These are phyloP conservation scores for Noctua pronuba DNA, from an alignment of 2,888 invertebrate genomes.

Conservation along the genomic window DNA sequence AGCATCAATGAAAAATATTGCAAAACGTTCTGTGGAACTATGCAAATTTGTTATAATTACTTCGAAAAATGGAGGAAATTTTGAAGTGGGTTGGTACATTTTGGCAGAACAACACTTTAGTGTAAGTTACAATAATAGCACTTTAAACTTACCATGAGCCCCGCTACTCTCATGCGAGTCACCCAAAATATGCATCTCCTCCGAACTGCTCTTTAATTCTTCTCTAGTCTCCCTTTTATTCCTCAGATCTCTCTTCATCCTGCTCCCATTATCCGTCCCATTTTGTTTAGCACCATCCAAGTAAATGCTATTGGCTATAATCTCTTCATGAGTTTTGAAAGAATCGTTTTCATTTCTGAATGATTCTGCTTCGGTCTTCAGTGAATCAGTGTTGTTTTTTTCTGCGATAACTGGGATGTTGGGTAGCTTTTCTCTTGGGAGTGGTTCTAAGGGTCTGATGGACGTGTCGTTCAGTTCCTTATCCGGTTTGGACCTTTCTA, in stretches of 20 bases:
- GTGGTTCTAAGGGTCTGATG: conserved; percentile 75
- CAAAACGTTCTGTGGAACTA: too few relatives aligned
- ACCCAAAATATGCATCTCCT: conserved; percentile 77
- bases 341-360: conserved; percentile 74
- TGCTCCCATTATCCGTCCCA: conserved; percentile 71
- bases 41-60: too few relatives aligned
- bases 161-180: conserved; percentile 73
- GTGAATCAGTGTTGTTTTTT: conserved; percentile 76
- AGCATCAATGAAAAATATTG: too few relatives aligned
- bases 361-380: conserved; percentile 68
- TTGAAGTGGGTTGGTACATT: too few relatives aligned
- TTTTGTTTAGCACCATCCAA: conserved; percentile 80
- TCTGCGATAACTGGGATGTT: conserved; percentile 79
- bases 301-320: conserved; percentile 75
- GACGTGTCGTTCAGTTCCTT: conserved; percentile 84
- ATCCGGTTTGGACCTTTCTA: conserved; percentile 80
- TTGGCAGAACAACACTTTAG: too few relatives aligned
- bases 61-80: too few relatives aligned
- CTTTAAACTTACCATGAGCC: conserved; percentile 69
- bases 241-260: conserved; percentile 67
- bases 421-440: conserved; percentile 77
- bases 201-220: conserved; percentile 76
- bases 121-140: not conserved
- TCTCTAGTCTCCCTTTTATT: conserved; percentile 77
- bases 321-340: conserved; percentile 80